phyloP scores from a whole-genome alignment of 2,797 vertebrate species.

The Ceyx erithaca region DNA sequence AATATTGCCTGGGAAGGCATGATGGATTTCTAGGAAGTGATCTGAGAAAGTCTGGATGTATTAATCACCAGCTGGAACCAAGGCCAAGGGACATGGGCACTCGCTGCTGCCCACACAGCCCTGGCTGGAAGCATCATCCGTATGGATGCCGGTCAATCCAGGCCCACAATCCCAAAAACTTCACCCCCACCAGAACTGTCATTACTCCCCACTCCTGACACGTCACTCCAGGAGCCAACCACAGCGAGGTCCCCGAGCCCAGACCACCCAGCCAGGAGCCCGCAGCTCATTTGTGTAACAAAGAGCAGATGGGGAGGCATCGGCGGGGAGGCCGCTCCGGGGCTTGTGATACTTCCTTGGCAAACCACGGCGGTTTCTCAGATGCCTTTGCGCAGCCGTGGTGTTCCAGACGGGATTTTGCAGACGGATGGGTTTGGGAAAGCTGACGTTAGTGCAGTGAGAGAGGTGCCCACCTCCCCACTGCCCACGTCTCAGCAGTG shows the following conservation, averaged over 20 bases:
- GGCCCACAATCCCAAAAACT: neutral
- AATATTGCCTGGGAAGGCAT: neutral
- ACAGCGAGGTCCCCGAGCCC: neutral
- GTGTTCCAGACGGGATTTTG: rapidly evolving
- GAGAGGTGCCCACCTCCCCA: neutral
- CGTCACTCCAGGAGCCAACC: neutral
- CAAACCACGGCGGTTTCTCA: rapidly evolving
- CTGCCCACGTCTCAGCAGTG: neutral
- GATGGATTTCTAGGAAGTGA: constrained; percentile 35
- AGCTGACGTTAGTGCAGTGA: neutral
- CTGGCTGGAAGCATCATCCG: neutral
- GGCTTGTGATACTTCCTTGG: neutral
- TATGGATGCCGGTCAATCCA: neutral
- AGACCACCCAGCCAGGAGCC: neutral
- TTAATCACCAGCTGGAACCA: neutral
- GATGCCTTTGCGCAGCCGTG: rapidly evolving
- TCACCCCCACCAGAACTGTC: too few relatives aligned
- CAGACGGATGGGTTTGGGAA: neutral
- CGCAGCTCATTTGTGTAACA: neutral
- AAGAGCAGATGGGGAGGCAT: constrained; percentile 5
- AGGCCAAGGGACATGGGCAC: neutral
- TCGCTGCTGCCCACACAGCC: neutral
- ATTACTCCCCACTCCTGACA: neutral
- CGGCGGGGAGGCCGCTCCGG: neutral
- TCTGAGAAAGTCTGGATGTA: neutral